A percentile compares a stretch with the other conserved stretches of the same genome.
These are phyloP conservation scores for Antheraea pernyi DNA, from an alignment of 1,140 invertebrate species.

Conservation along the genomic window DNA sequence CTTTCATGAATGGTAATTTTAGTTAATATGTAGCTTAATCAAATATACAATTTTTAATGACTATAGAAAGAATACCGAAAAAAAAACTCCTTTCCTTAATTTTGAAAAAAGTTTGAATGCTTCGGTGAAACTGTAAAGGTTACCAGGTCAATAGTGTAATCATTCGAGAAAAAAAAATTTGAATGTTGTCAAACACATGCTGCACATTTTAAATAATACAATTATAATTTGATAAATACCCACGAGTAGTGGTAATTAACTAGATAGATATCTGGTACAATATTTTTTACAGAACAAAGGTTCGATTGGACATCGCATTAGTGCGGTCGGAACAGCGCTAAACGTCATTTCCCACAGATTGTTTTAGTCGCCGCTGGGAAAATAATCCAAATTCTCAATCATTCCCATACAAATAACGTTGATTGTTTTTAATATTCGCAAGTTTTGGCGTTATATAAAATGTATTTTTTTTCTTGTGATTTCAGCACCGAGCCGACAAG, in stretches of 20 bases:
- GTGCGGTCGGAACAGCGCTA: slow-evolving; percentile 24
- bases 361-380: slow-evolving; percentile 43
- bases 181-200: too few relatives aligned
- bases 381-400: slow-evolving; percentile 44
- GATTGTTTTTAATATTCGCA: slow-evolving; percentile 26
- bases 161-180: too few relatives aligned
- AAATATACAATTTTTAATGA: too few relatives aligned
- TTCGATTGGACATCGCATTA: slow-evolving; percentile 18
- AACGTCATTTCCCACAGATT: slow-evolving; percentile 48
- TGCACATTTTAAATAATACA: background rate
- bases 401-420: slow-evolving; percentile 26
- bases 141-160: too few relatives aligned
- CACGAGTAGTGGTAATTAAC: slow-evolving; percentile 21
- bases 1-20: too few relatives aligned
- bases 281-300: slow-evolving; percentile 33
- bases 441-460: slow-evolving; percentile 16
- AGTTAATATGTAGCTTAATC: too few relatives aligned
- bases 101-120: too few relatives aligned
- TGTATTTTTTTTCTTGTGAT: slow-evolving; percentile 22
- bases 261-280: slow-evolving; percentile 23
- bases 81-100: too few relatives aligned
- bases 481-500: slow-evolving; percentile 15
- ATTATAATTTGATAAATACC: slow-evolving; percentile 15
- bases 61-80: too few relatives aligned
- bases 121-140: too few relatives aligned